Evolutionary conservation across 2,888 invertebrate genomes (phyloP).

Genomic region (Thyatira batis): DNA sequence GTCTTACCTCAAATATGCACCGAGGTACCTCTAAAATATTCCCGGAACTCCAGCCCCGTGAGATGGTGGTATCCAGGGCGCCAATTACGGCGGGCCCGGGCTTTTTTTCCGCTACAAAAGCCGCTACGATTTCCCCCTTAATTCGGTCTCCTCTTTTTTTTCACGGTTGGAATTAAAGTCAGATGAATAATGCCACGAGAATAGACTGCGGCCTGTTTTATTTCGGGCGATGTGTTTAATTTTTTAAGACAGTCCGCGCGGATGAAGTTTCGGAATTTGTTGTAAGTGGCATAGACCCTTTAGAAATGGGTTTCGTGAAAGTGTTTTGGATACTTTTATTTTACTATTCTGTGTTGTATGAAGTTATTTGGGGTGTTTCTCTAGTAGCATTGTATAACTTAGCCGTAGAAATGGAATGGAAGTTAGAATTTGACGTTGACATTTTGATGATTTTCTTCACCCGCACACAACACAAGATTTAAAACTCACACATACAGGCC

Average conservation of each 20-base stretch:
- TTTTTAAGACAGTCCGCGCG: not conserved
- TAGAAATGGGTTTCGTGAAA: not conserved
- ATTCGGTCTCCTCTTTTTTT: constrained; percentile 46
- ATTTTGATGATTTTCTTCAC: no score
- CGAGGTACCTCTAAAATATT: constrained; percentile 37
- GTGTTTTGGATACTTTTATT: no score
- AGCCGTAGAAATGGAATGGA: no score
- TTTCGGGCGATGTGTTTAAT: constrained; percentile 11
- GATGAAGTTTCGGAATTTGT: not conserved
- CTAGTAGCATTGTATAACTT: no score
- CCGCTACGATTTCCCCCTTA: constrained; percentile 43
- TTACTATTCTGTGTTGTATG: no score
- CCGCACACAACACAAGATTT: no score
- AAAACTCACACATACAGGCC: no score
- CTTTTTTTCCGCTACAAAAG: constrained; percentile 43
- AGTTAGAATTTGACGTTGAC: no score
- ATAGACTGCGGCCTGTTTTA: constrained; percentile 37
- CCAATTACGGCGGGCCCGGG: constrained; percentile 49
- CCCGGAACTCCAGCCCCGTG: constrained; percentile 24
- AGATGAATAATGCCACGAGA: constrained; percentile 38
- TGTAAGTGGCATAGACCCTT: not conserved
- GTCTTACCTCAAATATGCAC: constrained; percentile 34
- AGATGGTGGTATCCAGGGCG: constrained; percentile 28
- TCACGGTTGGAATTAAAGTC: constrained; percentile 44
- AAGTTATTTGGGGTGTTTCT: no score